Base-by-base conservation (phyloP, 2,797 vertebrate species). In the Todus mexicanus region DNA sequence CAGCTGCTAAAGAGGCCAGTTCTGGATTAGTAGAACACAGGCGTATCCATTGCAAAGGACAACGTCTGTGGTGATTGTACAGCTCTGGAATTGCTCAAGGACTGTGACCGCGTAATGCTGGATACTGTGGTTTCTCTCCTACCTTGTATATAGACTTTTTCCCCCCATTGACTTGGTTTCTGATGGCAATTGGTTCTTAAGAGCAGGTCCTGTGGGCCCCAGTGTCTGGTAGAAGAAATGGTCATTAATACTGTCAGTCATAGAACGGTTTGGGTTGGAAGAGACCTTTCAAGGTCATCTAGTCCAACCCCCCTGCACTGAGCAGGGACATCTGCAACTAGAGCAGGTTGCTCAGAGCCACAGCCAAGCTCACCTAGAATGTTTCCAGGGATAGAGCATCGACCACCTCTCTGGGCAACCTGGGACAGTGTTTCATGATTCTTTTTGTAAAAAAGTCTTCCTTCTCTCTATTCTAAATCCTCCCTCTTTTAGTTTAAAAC, bases 1-100 rank as follows among this genome's bases (percentile, higher is more conserved):
- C 91, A 96, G 95, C 96, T 95, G 95, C 85, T 89, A 92, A 95
- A 78, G 91, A 96, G 95, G 89, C 87, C 94, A 91, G 94, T 88
- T 95, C 95, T 95, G 91, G 92, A 92, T 95, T 93, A 93, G 87
- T 53, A 77, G 82, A 91, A 68, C 89, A 81, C 85, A 56, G 73
- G 23, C 37, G 1, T 65, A 77, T 83, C 59, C 35, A 16, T 59
- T 91, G 79, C 79, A 85, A 70, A 74, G 51, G 25, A 45, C 16
- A 22, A 15, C n/a, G 51, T 63, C 73, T 87, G 25, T 57, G 70
- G 63, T 89, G 70, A 50, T 59, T 68, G 45, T 68, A 22, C 69
- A 60, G 38, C 29, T 5, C 60, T 73, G 69, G 47, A 31, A 9
- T 26, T 86, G 56, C 63, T 70, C 54, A 31, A 84, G 64, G 38